Conservation (phyloP, 2,113 vertebrate genomes). For the Brachyhypopomus gauderio region DNA sequence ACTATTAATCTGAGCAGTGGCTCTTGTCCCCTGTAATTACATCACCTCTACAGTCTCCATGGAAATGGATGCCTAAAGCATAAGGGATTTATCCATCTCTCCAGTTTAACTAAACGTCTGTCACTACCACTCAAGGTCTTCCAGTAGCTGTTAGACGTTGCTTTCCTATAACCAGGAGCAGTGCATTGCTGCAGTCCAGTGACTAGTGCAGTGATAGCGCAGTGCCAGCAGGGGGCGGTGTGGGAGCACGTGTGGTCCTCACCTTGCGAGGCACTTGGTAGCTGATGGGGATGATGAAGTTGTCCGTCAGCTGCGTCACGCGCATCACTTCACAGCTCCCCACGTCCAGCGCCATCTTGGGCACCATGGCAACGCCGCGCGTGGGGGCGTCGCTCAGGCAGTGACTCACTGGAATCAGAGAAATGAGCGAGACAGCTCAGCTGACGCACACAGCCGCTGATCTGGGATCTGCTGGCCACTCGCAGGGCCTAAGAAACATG, state of each 20-base stretch:
- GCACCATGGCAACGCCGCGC: conserved; percentile 77
- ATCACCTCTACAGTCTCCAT: no score
- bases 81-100: no score
- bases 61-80: no score
- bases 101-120: no score
- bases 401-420: conserved; percentile 82
- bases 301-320: conserved; percentile 86
- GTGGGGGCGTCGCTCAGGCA: conserved; percentile 80
- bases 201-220: neutral
- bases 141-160: neutral
- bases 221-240: neutral
- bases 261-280: conserved; percentile 94
- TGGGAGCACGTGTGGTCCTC: neutral
- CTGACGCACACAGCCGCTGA: neutral
- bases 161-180: no score
- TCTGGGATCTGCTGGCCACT: neutral
- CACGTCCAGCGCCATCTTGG: conserved; percentile 82
- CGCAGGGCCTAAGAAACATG: neutral
- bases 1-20: no score
- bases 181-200: no score
- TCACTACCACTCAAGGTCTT: neutral
- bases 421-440: neutral
- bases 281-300: conserved; percentile 84
- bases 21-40: no score
- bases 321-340: conserved; percentile 88